phyloP scores from a whole-genome alignment of 2,888 invertebrate species.

The Drosophila rellima region DNA sequence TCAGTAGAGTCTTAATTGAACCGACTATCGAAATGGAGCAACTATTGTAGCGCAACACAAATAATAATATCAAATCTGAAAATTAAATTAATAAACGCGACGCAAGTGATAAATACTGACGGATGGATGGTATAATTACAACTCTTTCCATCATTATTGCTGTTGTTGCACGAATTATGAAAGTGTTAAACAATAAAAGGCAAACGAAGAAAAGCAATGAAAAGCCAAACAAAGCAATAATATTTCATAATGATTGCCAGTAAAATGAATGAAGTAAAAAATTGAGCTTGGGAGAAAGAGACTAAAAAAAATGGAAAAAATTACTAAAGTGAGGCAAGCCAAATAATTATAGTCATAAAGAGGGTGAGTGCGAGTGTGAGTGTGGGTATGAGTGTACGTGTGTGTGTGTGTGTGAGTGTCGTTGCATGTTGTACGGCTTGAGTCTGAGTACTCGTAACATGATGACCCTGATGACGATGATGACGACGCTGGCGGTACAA shows the following conservation, averaged over 20 bases:
- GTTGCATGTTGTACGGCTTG: conserved; percentile 21
- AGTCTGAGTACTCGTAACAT: conserved; percentile 45
- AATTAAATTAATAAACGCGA: conserved; percentile 44
- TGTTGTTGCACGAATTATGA: conserved; percentile 54
- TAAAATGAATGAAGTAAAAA: conserved; percentile 16
- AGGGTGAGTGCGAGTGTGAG: conserved; percentile 3
- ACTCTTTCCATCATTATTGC: conserved; percentile 21
- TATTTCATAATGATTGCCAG: conserved; percentile 51
- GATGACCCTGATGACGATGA: conserved; percentile 67
- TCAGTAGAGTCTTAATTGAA: conserved; percentile 13
- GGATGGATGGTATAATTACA: conserved; percentile 20
- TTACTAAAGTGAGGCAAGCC: conserved; percentile 43
- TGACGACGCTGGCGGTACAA: conserved; percentile 44
- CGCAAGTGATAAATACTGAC: conserved; percentile 44
- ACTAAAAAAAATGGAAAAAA: not conserved
- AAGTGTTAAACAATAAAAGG: conserved; percentile 55
- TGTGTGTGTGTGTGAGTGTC: conserved; percentile 10
- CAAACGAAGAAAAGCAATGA: conserved; percentile 34
- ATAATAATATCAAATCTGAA: conserved; percentile 24
- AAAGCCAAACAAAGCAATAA: conserved; percentile 29
- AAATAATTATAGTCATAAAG: conserved; percentile 42
- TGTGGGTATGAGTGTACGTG: not conserved
- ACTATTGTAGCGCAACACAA: conserved; percentile 28
- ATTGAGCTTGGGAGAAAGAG: conserved; percentile 38
- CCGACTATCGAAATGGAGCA: conserved; percentile 10